Percentiles rank a stretch among this genome's conserved stretches.
These are phyloP conservation scores for Strix aluco DNA, from an alignment of 2,113 vertebrate genomes.

Conservation along the genomic window DNA sequence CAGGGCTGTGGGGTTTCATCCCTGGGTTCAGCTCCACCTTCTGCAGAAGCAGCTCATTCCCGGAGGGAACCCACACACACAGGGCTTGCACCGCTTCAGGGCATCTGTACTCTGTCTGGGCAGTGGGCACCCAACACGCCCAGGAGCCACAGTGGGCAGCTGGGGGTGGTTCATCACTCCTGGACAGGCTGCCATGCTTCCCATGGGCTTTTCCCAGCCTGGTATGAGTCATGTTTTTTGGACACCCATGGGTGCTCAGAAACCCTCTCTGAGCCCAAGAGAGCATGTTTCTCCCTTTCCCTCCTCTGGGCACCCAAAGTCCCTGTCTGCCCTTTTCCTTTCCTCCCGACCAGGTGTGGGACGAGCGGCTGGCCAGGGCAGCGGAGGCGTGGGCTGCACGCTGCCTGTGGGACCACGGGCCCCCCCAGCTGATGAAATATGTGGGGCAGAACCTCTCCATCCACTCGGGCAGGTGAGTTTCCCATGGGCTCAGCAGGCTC, in stretches of 20 bases:
- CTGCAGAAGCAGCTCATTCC: neutral
- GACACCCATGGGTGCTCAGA: neutral
- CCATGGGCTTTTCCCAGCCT: neutral
- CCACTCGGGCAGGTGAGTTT: slow-evolving; percentile 82
- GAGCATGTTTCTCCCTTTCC: neutral
- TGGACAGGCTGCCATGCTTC: neutral
- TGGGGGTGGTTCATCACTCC: neutral
- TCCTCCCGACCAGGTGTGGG: slow-evolving; percentile 81
- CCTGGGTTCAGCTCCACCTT: neutral
- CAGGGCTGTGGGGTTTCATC: neutral
- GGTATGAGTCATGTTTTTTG: neutral
- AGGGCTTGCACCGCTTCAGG: neutral
- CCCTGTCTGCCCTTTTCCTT: neutral
- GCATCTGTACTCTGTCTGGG: neutral
- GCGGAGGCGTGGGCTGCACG: slow-evolving; percentile 84
- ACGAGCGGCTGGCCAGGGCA: slow-evolving; percentile 81
- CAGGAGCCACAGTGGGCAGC: neutral
- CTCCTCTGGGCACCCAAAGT: neutral
- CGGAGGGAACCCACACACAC: neutral
- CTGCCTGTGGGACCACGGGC: slow-evolving; percentile 89
- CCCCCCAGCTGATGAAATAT: slow-evolving; percentile 80
- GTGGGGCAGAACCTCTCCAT: slow-evolving; percentile 91
- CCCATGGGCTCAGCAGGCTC: accelerated
- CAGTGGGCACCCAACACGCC: neutral
- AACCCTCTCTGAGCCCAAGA: neutral